Base-by-base conservation (phyloP, 2,888 invertebrate genomes). In the Eurytoma californica region DNA sequence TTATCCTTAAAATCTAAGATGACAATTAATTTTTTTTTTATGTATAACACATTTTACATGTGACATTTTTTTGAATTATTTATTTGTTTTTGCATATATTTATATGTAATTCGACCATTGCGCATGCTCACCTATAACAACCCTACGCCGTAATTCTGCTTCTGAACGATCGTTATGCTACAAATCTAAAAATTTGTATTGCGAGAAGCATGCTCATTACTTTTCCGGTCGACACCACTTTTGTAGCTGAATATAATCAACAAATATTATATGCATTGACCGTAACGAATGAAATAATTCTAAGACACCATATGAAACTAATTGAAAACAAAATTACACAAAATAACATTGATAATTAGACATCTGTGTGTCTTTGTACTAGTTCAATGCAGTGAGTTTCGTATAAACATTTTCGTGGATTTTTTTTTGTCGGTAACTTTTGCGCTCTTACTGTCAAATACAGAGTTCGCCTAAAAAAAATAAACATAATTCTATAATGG, bases 131-230 rank as follows among this genome's bases (percentile, higher is more conserved):
- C 80, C 82, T 84, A 85, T 84, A 86, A 85, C 85, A 86, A 85
- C 76, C 82, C 84, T 78, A 84, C 86, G 81, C 81, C 83, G 74
- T 82, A 83, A 81, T 80, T 83, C 83, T 82, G 57, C 69, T 60
- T 83, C 82, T 16, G 28, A 75, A 81, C 74, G 77, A 84, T 83
- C 80, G 67, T 83, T 82, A 83, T 81, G 82, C 85, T 86, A 88
- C 84, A 85, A 86, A 86, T 86, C 84, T 84, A 85, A 83, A 84
- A 83, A 85, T 85, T 88, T 86, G 83, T 85, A 84, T 83, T 86
- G 83, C 80, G 83, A 84, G 72, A 83, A 82, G 82, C 82, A 81
- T 78, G 75, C 72, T 75, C 7, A 39, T 72, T 78, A 69, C 76
- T n/a, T 73, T 72, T 20, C 47, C 65, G 72, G 39, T 75, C 75